Evolutionary conservation across 2,888 invertebrate genomes (phyloP).

Genomic region (Thereva unica): DNA sequence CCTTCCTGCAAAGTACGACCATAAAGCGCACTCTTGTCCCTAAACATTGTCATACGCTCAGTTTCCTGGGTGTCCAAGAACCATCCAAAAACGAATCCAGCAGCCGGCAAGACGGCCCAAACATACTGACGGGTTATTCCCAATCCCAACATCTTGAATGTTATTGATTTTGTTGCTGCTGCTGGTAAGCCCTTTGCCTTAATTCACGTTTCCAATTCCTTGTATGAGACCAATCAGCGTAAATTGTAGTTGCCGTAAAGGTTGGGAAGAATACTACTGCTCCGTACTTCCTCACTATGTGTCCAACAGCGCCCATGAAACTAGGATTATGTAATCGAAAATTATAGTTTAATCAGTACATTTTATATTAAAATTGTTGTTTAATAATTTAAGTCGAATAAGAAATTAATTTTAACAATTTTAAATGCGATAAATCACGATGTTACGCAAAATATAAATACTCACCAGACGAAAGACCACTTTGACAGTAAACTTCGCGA

Average conservation of each 20-base stretch:
- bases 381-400: slow-evolving; percentile 7
- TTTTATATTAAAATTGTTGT: background rate
- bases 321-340: slow-evolving; percentile 32
- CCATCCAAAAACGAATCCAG: slow-evolving; percentile 66
- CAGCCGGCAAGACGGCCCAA: slow-evolving; percentile 61
- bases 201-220: slow-evolving; percentile 67
- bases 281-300: slow-evolving; percentile 66
- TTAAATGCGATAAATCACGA: too few relatives aligned
- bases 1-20: slow-evolving; percentile 68
- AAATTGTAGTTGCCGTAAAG: slow-evolving; percentile 64
- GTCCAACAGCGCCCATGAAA: slow-evolving; percentile 49
- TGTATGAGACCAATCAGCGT: slow-evolving; percentile 74
- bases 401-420: background rate
- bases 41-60: slow-evolving; percentile 70
- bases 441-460: too few relatives aligned
- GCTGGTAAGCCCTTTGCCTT: background rate
- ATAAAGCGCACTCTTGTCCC: slow-evolving; percentile 80
- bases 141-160: slow-evolving; percentile 56
- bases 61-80: slow-evolving; percentile 72
- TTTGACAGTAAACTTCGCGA: too few relatives aligned
- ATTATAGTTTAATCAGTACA: background rate
- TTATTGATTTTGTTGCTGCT: too few relatives aligned
- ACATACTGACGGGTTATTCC: slow-evolving; percentile 63
- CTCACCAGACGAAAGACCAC: too few relatives aligned
- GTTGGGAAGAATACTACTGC: slow-evolving; percentile 71